Evolutionary conservation across 2,797 vertebrate species (phyloP).

Genomic region (Cirrhinus mrigala): DNA sequence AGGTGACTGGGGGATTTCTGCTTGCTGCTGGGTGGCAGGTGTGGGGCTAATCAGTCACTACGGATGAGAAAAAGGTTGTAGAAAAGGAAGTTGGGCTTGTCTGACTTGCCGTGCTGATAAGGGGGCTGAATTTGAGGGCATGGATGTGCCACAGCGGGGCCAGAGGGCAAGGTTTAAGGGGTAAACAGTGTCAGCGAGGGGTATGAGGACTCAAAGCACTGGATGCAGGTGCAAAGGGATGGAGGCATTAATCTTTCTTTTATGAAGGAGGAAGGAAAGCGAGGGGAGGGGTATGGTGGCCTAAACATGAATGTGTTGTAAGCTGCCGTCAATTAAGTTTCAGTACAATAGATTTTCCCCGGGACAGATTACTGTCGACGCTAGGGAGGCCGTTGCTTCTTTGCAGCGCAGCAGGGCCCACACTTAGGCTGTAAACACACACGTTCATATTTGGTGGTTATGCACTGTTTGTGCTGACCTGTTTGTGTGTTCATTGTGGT

Average conservation of each 20-base stretch:
- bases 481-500: background rate
- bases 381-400: constrained; percentile 12
- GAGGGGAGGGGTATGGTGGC: constrained; percentile 56
- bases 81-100: constrained; percentile 19
- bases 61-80: constrained; percentile 39
- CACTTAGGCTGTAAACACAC: constrained; percentile 1
- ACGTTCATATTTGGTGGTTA: background rate
- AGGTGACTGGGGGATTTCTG: constrained; percentile 71
- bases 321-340: constrained; percentile 69
- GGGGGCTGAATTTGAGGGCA: constrained; percentile 63
- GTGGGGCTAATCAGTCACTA: constrained; percentile 77
- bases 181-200: constrained; percentile 65
- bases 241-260: constrained; percentile 75
- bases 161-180: constrained; percentile 65
- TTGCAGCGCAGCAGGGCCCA: constrained; percentile 26
- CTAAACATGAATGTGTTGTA: constrained; percentile 73
- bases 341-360: constrained; percentile 63
- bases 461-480: background rate
- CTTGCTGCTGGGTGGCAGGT: constrained; percentile 77
- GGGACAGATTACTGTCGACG: constrained; percentile 24
- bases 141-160: constrained; percentile 66
- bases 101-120: constrained; percentile 26
- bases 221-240: constrained; percentile 76
- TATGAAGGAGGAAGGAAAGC: constrained; percentile 63
- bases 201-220: constrained; percentile 70